Evolutionary conservation across 1,140 invertebrate genomes (phyloP), one percentile per base, ranked within the genome.

Genomic region (Zaprionus ornatus): DNA sequence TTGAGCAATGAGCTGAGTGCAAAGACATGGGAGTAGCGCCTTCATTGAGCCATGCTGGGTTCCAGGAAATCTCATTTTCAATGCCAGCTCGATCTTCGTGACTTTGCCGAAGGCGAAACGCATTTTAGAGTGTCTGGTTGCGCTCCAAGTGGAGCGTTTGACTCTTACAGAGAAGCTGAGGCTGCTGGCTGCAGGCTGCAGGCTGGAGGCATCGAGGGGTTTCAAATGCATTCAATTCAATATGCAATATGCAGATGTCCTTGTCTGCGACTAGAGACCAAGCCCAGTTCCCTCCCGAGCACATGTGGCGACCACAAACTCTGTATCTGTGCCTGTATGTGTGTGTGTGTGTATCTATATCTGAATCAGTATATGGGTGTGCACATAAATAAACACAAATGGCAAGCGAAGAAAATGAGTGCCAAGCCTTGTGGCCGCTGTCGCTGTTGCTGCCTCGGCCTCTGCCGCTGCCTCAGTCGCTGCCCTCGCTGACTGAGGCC

Each of bases 351-450:
- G 29, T 57, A 35, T 59, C 27, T 65, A 35, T 65, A 21, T 37
- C n/a, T 21, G 23, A 52, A 25, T 60, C 32, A 50, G 56, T 66
- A 42, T 63, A 42, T 66, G 65, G 70, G 60, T 67, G 64, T 52
- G 45, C 63, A 72, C 32, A 72, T 66, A 74, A 79, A 69, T 70
- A 68, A 76, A 74, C 63, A 52, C 77, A 67, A 74, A 74, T 81
- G 84, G 81, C 78, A 90, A 72, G 79, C 81, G 80, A 72, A 74
- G 77, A 81, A 86, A 81, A 81, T 86, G 82, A 73, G 74, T 42
- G 84, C 72, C 83, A 77, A 88, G 80, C 84, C 83, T 76, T 74
- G 61, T 27, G 42, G 61, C 45, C 45, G 42, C 27, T 25, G 71
- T 19, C 17, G 42, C 9, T 48, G 17, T 48, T 45, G 42, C 42